Conservation (phyloP, 2,888 invertebrate species). For the Anthophora plumipes region DNA sequence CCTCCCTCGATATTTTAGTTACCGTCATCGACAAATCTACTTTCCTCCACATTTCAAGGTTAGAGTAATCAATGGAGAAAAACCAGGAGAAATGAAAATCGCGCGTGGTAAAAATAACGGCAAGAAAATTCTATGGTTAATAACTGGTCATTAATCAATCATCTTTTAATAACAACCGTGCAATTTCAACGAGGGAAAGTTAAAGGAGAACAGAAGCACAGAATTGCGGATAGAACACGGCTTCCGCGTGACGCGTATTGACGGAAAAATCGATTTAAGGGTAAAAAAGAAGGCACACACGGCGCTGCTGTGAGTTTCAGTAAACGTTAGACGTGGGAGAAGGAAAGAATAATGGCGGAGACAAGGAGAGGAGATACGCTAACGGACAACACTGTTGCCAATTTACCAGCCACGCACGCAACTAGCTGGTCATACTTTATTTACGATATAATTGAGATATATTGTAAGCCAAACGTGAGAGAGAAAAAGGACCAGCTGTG, state of each 20-base stretch:
- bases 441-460: constrained; percentile 83
- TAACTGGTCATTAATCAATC: constrained; percentile 35
- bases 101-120: too few species aligned
- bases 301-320: not conserved
- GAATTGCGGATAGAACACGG: constrained; percentile 2
- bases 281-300: constrained; percentile 4
- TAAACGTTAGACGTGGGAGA: constrained; percentile 3
- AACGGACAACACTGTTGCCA: constrained; percentile 77
- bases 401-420: constrained; percentile 78
- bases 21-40: not conserved
- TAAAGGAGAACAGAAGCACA: not conserved
- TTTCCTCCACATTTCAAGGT: not conserved
- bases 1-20: too few species aligned
- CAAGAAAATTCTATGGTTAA: not conserved
- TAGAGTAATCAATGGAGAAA: not conserved
- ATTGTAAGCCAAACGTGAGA: constrained; percentile 77
- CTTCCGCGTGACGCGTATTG: not conserved
- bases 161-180: constrained; percentile 15
- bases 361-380: constrained; percentile 69
- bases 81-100: not conserved
- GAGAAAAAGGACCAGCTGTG: constrained; percentile 78
- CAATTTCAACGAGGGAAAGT: not conserved
- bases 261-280: constrained; percentile 32
- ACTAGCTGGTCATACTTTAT: constrained; percentile 81
- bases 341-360: not conserved